phyloP scores from a whole-genome alignment of 2,888 invertebrate species.

The Acrobasis repandana region DNA sequence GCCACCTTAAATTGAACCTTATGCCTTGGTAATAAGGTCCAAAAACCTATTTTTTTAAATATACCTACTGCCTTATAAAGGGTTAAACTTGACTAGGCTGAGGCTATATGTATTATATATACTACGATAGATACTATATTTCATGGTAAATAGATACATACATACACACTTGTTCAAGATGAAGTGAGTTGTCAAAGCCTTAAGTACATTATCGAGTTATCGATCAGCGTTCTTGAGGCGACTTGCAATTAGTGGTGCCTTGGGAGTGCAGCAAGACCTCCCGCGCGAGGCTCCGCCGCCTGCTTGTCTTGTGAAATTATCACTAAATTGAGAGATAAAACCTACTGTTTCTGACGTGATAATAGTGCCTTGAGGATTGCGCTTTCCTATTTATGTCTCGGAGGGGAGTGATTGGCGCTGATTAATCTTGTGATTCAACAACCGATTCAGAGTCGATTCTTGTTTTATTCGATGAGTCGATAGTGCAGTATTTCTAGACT shows the following conservation, averaged over 20 bases:
- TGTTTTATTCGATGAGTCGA: conserved; percentile 18
- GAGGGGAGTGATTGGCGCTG: conserved; percentile 42
- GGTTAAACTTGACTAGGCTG: too few species aligned
- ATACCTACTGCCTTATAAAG: too few species aligned
- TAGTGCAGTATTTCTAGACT: background rate
- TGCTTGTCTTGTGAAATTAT: conserved; percentile 67
- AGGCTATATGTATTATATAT: too few species aligned
- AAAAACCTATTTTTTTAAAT: too few species aligned
- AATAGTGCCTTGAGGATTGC: conserved; percentile 58
- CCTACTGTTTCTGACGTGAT: conserved; percentile 63
- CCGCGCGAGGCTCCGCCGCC: conserved; percentile 58
- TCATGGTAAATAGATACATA: too few species aligned
- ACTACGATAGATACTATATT: too few species aligned
- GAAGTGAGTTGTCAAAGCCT: too few species aligned
- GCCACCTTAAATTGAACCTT: too few species aligned
- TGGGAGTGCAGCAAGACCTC: conserved; percentile 54
- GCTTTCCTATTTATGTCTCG: conserved; percentile 61
- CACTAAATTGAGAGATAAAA: conserved; percentile 77
- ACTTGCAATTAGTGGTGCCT: conserved; percentile 69
- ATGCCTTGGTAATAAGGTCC: too few species aligned
- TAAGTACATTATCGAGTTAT: conserved; percentile 74
- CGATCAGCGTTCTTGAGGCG: conserved; percentile 72
- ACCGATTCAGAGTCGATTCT: conserved; percentile 11
- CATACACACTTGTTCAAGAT: too few species aligned
- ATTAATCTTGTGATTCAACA: conserved; percentile 33